phyloP scores from a whole-genome alignment of 1,140 invertebrate genomes.

The Bombus picipes region DNA sequence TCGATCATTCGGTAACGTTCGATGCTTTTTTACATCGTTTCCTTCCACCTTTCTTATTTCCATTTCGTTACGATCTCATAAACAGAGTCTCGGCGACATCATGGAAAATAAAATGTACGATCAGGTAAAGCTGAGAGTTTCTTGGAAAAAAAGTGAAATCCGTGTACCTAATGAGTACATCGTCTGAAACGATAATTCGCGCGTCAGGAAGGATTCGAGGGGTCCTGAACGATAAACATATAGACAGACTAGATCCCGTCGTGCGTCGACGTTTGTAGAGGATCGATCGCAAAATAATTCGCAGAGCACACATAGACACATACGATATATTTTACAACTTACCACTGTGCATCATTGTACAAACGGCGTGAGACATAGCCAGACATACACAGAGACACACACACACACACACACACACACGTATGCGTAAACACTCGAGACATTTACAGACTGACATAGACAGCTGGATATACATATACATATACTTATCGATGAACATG shows the following conservation, averaged over 20 bases:
- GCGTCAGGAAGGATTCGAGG: conserved; percentile 42
- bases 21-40: background rate
- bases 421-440: conserved; percentile 26
- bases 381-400: conserved; percentile 7
- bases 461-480: conserved; percentile 9
- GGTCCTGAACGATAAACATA: conserved; percentile 59
- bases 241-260: conserved; percentile 70
- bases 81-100: too few relatives aligned
- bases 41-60: background rate
- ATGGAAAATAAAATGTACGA: background rate
- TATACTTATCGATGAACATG: conserved; percentile 16
- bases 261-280: conserved; percentile 56
- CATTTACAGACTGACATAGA: conserved; percentile 4
- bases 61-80: too few relatives aligned
- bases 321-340: conserved; percentile 72
- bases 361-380: conserved; percentile 23
- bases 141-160: background rate
- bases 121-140: background rate
- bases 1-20: too few relatives aligned
- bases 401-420: background rate
- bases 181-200: conserved; percentile 5
- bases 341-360: conserved; percentile 34
- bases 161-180: background rate
- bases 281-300: conserved; percentile 50
- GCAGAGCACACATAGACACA: conserved; percentile 49